phyloP scores from a whole-genome alignment of 2,888 invertebrate species.

The Pyrrhosoma nymphula region DNA sequence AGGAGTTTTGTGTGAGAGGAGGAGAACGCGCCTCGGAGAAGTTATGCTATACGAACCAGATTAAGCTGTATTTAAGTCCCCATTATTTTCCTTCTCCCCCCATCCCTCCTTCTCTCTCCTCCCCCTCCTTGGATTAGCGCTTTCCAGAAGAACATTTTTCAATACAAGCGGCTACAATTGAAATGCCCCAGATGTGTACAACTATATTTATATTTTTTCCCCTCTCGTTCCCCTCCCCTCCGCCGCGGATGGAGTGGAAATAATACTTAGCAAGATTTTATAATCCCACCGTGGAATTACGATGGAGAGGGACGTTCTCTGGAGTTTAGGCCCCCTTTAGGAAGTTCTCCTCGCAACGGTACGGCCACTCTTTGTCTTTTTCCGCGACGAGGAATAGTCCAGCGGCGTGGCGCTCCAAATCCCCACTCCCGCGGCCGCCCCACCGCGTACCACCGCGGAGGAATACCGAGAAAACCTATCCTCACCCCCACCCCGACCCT shows the following conservation, averaged over 20 bases:
- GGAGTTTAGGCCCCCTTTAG: neutral
- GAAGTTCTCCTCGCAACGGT: neutral
- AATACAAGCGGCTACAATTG: conserved; percentile 14
- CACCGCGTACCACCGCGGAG: neutral
- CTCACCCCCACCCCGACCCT: neutral
- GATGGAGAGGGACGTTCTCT: neutral
- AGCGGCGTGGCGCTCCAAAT: neutral
- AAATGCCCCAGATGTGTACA: neutral
- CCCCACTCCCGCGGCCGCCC: neutral
- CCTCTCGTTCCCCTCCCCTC: neutral
- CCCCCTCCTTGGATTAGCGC: conserved; percentile 48
- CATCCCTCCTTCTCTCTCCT: neutral
- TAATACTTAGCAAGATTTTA: neutral
- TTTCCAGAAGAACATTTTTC: conserved; percentile 40
- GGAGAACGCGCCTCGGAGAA: conserved; percentile 3
- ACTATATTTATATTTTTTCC: neutral
- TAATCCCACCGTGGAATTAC: neutral
- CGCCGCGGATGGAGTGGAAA: neutral
- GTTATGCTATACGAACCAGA: conserved; percentile 61
- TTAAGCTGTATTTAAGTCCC: conserved; percentile 54
- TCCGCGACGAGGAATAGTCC: neutral
- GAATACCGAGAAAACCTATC: neutral
- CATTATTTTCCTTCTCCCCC: neutral
- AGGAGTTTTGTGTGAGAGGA: neutral
- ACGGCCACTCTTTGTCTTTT: neutral